phyloP scores from a whole-genome alignment of 1,140 invertebrate genomes.

The Drosophila baimaii region DNA sequence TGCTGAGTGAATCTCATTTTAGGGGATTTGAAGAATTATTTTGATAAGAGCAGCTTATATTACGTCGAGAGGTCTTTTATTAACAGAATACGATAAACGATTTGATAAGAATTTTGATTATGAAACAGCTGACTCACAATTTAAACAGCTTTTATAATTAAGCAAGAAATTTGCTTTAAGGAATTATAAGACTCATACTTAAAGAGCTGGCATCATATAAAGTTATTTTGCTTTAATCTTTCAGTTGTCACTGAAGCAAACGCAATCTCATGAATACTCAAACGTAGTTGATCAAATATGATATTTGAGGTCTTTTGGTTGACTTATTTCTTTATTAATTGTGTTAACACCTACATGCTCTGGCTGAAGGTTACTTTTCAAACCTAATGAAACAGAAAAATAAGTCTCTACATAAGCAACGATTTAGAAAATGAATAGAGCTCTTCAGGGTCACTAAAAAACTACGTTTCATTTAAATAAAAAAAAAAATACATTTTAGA shows the following conservation, averaged over 20 bases:
- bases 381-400: neutral
- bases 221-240: neutral
- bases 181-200: neutral
- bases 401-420: neutral
- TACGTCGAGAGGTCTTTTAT: neutral
- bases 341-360: conserved; percentile 12
- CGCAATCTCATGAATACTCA: neutral
- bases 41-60: conserved; percentile 14
- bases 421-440: neutral
- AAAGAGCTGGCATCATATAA: neutral
- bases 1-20: neutral
- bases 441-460: neutral
- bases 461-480: neutral
- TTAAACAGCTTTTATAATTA: neutral
- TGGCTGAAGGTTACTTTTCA: neutral
- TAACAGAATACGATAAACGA: neutral
- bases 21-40: conserved; percentile 4
- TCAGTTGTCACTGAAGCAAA: neutral
- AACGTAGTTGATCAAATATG: neutral
- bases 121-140: conserved; percentile 1
- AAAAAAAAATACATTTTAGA: neutral
- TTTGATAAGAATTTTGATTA: conserved; percentile 1
- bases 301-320: neutral
- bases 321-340: conserved; percentile 6
- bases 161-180: neutral